Evolutionary conservation across 2,113 vertebrate genomes (phyloP), one percentile per base, ranked within the genome.

Genomic region (Puffinus mauretanicus): DNA sequence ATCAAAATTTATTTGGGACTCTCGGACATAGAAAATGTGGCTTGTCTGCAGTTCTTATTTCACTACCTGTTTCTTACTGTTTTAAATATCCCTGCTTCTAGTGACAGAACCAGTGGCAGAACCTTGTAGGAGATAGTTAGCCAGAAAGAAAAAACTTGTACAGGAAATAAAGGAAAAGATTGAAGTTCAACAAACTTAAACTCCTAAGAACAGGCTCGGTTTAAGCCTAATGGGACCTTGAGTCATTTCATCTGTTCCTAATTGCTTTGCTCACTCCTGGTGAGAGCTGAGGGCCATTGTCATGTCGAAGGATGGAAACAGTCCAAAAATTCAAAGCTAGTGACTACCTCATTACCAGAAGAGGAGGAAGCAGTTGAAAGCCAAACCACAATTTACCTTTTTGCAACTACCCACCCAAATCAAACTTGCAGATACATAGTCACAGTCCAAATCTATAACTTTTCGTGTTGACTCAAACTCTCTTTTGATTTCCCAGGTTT

Each of bases 281-380:
- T 95, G 94, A 95, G 86, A 96, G 78, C 86, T 88, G 58, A 96
- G 91, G 90, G 86, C 81, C 78, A 95, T 40, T 91, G 93, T 95
- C 93, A 91, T 58, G 70, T 72, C 89, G 94, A 94, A 89, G n/a
- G 32, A 94, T 91, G 86, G 89, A 91, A 96, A 77, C 66, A 85
- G 85, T 85, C 86, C 84, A 96, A 89, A 91, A 95, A 77, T 25
- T 49, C 75, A 86, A 83, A 95, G 54, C 36, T 57, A 72, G 71
- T 77, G 84, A 93, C 71, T 82, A 49, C 83, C 85, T 54, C 42
- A 18, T 51, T 94, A 87, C 61, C 38, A 72, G 47, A 80, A 82
- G 61, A 82, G 57, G 16, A 93, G 36, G 70, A 66, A 82, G 44
- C 70, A 82, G 55, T 7, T 44, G 49, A 85, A 91, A 95, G 30